These are phyloP conservation scores for Mastomys natalensis DNA, from an alignment of 2,113 vertebrate species.

Conservation along the genomic window DNA sequence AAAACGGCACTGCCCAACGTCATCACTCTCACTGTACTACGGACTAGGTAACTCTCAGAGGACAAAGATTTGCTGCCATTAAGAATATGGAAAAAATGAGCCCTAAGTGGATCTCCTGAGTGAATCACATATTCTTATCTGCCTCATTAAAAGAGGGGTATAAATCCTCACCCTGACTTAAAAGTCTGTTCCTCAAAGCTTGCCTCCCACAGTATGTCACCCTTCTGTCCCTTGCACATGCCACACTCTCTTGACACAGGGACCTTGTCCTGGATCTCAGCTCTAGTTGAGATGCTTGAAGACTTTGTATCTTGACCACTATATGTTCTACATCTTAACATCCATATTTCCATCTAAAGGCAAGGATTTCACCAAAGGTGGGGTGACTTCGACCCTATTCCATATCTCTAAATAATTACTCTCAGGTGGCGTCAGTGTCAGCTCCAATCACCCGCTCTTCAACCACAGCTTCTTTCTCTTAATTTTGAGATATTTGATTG, in stretches of 20 bases:
- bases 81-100: slow-evolving; percentile 38
- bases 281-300: not conserved
- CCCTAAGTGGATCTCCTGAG: not conserved
- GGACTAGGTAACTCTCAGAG: slow-evolving; percentile 31
- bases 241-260: not conserved
- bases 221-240: not conserved
- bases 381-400: not conserved
- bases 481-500: not conserved
- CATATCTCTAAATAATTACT: slow-evolving; percentile 42
- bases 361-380: not conserved
- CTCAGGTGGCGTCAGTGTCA: not conserved
- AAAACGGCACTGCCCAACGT: slow-evolving; percentile 59
- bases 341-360: not conserved
- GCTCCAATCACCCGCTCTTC: not conserved
- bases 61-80: slow-evolving; percentile 53
- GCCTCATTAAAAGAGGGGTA: not conserved
- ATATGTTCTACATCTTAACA: not conserved
- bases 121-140: slow-evolving; percentile 28
- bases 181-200: not conserved
- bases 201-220: not conserved
- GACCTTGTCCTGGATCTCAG: not conserved
- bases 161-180: not conserved
- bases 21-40: slow-evolving; percentile 43
- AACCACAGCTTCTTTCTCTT: not conserved
- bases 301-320: not conserved